Base-by-base conservation (phyloP, 2,888 invertebrate genomes). In the Cacoxenus indagator region DNA sequence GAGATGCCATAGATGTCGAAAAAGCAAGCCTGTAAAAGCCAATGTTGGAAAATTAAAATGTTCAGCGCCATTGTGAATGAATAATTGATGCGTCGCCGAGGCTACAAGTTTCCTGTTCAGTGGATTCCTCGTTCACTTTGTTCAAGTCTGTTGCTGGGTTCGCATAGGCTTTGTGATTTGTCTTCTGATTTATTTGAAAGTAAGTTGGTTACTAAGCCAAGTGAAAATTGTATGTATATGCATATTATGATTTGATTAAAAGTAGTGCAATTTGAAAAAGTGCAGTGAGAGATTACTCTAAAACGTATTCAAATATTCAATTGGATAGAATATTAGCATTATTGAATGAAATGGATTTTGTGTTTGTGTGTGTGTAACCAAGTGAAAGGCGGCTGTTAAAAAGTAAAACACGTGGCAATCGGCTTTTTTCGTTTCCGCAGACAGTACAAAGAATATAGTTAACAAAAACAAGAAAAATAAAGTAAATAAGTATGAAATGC, bases 91-190 rank as follows among this genome's bases (percentile, higher is more conserved):
- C 72, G 68, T 59, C 70, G 66, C 74, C 76, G 80, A 83, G 82
- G 85, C 79, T 78, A 80, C 75, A 80, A 78, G 78, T 71, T 78
- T 74, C 75, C 72, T 75, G 67, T 68, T 86, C 88, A 88, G 88
- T 88, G 87, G 76, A 86, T 89, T 89, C 87, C 91, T 91, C 91
- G 90, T 90, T 89, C 91, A 91, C 91, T 91, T 91, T 91, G 91
- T 91, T 91, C 90, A 90, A 90, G 91, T 91, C 91, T 90, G 89
- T 91, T 89, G 91, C 91, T 91, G 91, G 90, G 90, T 89, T 89
- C 90, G 90, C 91, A 91, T 86, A 85, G 85, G 78, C 83, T 85
- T 79, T 83, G 84, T 86, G 84, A 84, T 85, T 82, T 84, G 84
- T 86, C 84, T 77, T 83, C 83, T 80, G 82, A 84, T 85, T 86